These are phyloP conservation scores for Cairina moschata DNA, from an alignment of 2,113 vertebrate genomes.

Conservation along the genomic window DNA sequence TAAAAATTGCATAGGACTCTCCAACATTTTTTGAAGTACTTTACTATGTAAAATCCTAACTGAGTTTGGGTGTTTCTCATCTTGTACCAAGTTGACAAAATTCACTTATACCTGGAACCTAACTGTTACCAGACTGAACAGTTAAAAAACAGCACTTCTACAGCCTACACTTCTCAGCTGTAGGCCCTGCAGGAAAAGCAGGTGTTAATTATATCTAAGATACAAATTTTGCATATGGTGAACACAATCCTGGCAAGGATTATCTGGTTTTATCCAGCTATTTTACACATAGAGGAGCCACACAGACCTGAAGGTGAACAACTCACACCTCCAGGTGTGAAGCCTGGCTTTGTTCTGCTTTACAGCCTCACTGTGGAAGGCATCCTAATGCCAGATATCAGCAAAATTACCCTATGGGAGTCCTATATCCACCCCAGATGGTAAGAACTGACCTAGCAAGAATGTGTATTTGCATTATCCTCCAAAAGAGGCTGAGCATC, in stretches of 20 bases:
- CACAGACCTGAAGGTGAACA: not conserved
- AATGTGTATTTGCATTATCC: not conserved
- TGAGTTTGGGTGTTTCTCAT: not conserved
- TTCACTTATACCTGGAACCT: not conserved
- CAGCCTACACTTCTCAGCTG: not conserved
- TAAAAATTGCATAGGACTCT: not conserved
- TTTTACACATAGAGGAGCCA: accelerated
- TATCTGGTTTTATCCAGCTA: not conserved
- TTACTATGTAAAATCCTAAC: not conserved
- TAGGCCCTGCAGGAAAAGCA: not conserved
- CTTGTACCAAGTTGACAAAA: not conserved
- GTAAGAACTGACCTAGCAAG: not conserved
- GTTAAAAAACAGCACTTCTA: not conserved
- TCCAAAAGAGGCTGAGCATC: not conserved
- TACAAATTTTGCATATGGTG: not conserved
- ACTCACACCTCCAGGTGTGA: not conserved
- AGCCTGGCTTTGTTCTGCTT: not conserved
- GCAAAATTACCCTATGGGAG: not conserved
- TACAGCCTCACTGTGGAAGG: not conserved
- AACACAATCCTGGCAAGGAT: not conserved
- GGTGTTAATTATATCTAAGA: not conserved
- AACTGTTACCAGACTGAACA: not conserved
- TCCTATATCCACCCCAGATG: accelerated
- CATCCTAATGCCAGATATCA: not conserved
- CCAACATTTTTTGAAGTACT: not conserved